Percentiles rank a stretch among this genome's conserved stretches.
Evolutionary conservation across 2,113 vertebrate genomes (phyloP).

Genomic region (Campylomormyrus numenius): DNA sequence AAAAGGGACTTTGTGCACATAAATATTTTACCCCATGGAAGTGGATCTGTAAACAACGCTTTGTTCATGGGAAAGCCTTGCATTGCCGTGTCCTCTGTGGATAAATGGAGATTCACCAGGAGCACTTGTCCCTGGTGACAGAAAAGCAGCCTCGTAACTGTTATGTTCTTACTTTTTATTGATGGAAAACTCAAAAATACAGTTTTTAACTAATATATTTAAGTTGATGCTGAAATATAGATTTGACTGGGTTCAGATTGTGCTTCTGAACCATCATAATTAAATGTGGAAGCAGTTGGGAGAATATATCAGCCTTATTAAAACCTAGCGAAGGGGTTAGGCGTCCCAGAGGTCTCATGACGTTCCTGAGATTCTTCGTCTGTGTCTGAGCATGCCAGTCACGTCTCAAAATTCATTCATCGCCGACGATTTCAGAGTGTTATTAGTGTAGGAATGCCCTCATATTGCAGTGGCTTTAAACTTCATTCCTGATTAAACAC

Average conservation of each 20-base stretch:
- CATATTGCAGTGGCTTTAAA: not conserved
- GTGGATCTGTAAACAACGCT: constrained; percentile 12
- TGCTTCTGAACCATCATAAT: not conserved
- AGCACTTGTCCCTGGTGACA: constrained; percentile 24
- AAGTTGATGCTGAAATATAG: constrained; percentile 40
- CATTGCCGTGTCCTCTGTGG: constrained; percentile 11
- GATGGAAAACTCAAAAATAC: constrained; percentile 43
- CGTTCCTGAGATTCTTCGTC: constrained; percentile 34
- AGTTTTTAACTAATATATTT: constrained; percentile 27
- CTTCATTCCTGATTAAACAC: not conserved
- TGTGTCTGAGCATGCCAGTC: constrained; percentile 30
- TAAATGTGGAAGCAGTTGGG: constrained; percentile 30
- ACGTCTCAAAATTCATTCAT: constrained; percentile 28
- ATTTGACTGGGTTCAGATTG: constrained; percentile 20
- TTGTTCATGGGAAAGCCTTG: constrained; percentile 18
- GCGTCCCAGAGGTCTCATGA: constrained; percentile 45
- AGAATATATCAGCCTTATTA: constrained; percentile 48
- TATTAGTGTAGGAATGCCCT: not conserved
- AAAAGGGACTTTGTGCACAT: not conserved
- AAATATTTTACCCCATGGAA: not conserved
- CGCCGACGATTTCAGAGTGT: constrained; percentile 8
- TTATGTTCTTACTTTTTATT: constrained; percentile 38
- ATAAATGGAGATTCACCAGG: constrained; percentile 13
- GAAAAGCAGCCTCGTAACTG: constrained; percentile 19
- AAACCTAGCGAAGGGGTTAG: constrained; percentile 35